A percentile compares a stretch with the other conserved stretches of the same genome.
Conservation (phyloP, 2,797 vertebrate species). For the Hemibagrus guttatus region DNA sequence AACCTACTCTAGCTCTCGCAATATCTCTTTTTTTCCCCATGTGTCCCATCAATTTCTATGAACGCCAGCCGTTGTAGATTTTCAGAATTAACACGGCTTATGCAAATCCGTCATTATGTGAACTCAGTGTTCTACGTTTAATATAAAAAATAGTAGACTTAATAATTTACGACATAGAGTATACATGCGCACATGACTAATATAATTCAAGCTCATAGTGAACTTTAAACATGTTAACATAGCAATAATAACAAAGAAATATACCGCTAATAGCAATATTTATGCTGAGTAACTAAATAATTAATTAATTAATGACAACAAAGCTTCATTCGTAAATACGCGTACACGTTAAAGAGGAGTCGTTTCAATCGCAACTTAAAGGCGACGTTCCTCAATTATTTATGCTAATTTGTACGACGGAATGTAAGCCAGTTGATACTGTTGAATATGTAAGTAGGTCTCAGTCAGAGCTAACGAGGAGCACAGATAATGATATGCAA, state of each 20-base stretch:
- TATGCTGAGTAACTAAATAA: not conserved
- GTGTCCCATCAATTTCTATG: constrained; percentile 2
- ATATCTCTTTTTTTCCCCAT: not conserved
- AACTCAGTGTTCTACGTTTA: not conserved
- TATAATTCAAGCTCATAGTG: not conserved
- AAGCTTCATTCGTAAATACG: not conserved
- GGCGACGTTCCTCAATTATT: constrained; percentile 67
- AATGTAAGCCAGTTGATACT: constrained; percentile 71
- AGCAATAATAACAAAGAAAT: not conserved
- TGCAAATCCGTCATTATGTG: not conserved
- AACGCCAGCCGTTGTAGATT: not conserved
- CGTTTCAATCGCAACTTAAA: constrained; percentile 64
- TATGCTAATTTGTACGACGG: constrained; percentile 75
- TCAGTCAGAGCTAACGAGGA: constrained; percentile 72
- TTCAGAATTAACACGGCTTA: not conserved
- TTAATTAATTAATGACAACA: not conserved
- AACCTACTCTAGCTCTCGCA: constrained; percentile 9
- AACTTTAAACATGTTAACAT: not conserved
- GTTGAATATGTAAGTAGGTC: constrained; percentile 76
- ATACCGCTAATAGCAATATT: not conserved
- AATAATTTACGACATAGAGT: not conserved
- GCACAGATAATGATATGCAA: constrained; percentile 79
- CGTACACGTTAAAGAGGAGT: constrained; percentile 40
- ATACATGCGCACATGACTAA: not conserved
- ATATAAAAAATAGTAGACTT: not conserved